Conservation (phyloP, 2,888 invertebrate species). For the Xestobium rufovillosum region DNA sequence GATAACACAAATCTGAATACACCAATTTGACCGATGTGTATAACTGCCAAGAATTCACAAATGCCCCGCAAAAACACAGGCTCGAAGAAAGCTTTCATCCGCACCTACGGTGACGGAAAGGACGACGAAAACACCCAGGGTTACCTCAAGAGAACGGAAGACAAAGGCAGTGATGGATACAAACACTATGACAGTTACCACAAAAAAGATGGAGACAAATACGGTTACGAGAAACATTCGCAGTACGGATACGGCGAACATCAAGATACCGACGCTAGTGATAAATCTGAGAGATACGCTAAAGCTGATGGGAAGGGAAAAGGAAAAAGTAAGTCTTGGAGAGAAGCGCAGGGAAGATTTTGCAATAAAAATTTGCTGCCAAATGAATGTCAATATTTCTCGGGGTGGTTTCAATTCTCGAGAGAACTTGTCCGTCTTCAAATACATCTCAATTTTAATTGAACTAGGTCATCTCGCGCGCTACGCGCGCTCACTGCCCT, state of each 20-base stretch:
- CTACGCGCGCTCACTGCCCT: too few species aligned
- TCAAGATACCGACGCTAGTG: constrained; percentile 43
- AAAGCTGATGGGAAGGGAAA: constrained; percentile 11
- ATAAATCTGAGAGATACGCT: constrained; percentile 33
- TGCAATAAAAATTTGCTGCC: too few species aligned
- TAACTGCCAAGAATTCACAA: too few species aligned
- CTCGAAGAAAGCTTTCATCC: constrained; percentile 49
- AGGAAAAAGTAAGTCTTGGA: constrained; percentile 9
- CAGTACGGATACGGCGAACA: constrained; percentile 53
- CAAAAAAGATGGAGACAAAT: constrained; percentile 65
- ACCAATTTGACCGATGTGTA: too few species aligned
- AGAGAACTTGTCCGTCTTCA: too few species aligned
- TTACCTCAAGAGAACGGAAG: constrained; percentile 55
- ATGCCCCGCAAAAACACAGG: too few species aligned
- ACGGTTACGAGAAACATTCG: constrained; percentile 61
- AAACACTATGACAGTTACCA: constrained; percentile 65
- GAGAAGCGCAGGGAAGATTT: too few species aligned
- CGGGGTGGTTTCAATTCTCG: too few species aligned
- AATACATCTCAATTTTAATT: too few species aligned
- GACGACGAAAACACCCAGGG: constrained; percentile 52
- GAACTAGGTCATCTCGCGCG: too few species aligned
- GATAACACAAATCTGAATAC: too few species aligned
- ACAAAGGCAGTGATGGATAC: constrained; percentile 64
- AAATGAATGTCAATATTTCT: too few species aligned
- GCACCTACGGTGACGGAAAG: constrained; percentile 50